These are phyloP conservation scores for Ips nitidus DNA, from an alignment of 1,140 invertebrate genomes.

Conservation along the genomic window DNA sequence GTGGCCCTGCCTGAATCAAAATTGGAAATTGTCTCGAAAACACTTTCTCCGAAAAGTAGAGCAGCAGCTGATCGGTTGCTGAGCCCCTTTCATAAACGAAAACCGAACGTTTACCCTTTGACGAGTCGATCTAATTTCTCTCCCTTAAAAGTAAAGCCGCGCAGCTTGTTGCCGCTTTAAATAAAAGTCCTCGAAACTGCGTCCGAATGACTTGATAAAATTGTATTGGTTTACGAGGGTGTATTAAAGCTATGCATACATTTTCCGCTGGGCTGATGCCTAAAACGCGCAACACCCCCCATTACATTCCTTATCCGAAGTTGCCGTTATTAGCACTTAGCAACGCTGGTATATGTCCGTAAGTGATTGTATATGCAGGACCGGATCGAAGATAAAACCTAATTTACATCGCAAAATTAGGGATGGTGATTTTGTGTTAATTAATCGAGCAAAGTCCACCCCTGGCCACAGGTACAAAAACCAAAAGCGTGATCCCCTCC, in stretches of 20 bases:
- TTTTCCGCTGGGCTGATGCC: conserved; percentile 26
- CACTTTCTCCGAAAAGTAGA: too few relatives aligned
- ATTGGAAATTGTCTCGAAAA: too few relatives aligned
- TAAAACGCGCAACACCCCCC: conserved; percentile 14
- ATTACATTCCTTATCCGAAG: conserved; percentile 16
- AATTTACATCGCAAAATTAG: background rate
- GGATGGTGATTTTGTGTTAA: background rate
- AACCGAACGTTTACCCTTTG: too few relatives aligned
- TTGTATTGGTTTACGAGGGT: background rate
- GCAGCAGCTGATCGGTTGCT: too few relatives aligned
- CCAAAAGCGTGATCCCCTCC: conserved; percentile 11
- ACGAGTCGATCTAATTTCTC: too few relatives aligned
- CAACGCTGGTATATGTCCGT: conserved; percentile 18
- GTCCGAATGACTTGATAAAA: too few relatives aligned
- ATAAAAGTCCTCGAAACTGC: too few relatives aligned
- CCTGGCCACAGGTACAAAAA: conserved; percentile 30
- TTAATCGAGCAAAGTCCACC: background rate
- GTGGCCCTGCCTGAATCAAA: too few relatives aligned
- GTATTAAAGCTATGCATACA: conserved; percentile 27
- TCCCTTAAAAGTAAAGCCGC: too few relatives aligned
- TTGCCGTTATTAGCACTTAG: conserved; percentile 35
- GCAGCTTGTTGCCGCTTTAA: too few relatives aligned
- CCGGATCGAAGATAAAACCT: background rate
- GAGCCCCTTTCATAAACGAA: too few relatives aligned
- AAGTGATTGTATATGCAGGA: conserved; percentile 22